Evolutionary conservation across 2,888 invertebrate genomes (phyloP).

Genomic region (Portevinia maculata): DNA sequence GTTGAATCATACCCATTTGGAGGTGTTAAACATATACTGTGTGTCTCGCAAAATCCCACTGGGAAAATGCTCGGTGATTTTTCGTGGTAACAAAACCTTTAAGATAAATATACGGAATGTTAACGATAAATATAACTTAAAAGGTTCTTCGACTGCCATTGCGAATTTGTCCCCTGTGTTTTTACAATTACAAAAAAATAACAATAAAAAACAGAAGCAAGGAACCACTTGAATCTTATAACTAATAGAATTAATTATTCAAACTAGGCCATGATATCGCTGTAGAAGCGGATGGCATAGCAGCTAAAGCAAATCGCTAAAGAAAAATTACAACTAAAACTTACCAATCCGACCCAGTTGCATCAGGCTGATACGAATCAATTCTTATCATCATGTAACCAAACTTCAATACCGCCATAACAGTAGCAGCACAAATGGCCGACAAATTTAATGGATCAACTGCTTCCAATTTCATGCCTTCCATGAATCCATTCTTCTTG

Average conservation of each 20-base stretch:
- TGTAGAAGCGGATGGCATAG: too few species aligned
- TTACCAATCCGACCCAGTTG: conserved; percentile 93
- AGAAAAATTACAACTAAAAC: conserved; percentile 29
- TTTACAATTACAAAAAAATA: too few species aligned
- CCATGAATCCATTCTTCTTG: conserved; percentile 86
- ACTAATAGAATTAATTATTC: too few species aligned
- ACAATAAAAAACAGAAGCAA: too few species aligned
- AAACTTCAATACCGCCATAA: conserved; percentile 95
- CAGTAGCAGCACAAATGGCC: conserved; percentile 96
- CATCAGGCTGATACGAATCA: conserved; percentile 95
- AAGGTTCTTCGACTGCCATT: too few species aligned
- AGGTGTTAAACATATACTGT: conserved; percentile 92
- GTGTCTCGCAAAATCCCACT: conserved; percentile 94
- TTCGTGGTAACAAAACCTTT: conserved; percentile 94
- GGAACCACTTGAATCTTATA: too few species aligned
- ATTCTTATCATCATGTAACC: conserved; percentile 98
- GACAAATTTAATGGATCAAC: conserved; percentile 98
- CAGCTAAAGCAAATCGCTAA: too few species aligned
- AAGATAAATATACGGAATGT: not conserved
- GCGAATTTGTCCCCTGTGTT: too few species aligned
- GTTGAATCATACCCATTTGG: conserved; percentile 89
- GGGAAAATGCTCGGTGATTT: conserved; percentile 97
- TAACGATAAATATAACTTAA: not conserved
- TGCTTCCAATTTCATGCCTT: conserved; percentile 98
- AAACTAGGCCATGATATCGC: too few species aligned